Base-by-base conservation (phyloP, 1,140 invertebrate species). In the Euwallacea similis region DNA sequence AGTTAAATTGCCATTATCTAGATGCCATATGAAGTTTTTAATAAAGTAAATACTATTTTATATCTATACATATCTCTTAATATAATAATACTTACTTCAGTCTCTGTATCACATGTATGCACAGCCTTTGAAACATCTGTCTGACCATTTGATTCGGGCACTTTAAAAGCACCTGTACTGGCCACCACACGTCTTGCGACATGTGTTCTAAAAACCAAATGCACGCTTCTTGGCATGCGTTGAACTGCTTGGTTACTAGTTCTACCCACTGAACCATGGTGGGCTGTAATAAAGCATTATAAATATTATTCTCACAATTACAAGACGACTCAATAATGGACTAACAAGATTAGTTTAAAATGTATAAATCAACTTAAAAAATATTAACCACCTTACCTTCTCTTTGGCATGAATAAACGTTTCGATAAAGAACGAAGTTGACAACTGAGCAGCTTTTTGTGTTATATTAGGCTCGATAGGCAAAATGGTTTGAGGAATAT, bases 261-360 rank as follows among this genome's bases (percentile, higher is more conserved):
- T 98, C 96, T 33, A 97, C 94, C 95, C 95, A 98, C 72, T 96
- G 94, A 8, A 97, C 91, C 93, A 97, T 96, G 0, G 94, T 97
- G 8, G 95, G 95, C 88, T 72, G 92, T 78, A 58, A 83, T 82
- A 71, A 74, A 43, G 43, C 6, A 33, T 33, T 33, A 33, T 2
- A 33, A 33, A 33, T 33, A 33, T 33, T 33, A 33, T 33, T 4
- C 21, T 33, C 4, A 4, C 4, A 33, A 33, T 33, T 33, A 33
- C 4, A 33, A 33, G 21, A 33, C 21, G 21, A 33, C 21, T 33
- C 21, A 33, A 33, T 4, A 33, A 33, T 33, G 4, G 21, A 33
- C 21, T 4, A 33, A 33, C 21, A 33, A 33, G 21, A 4, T 2
- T 33, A 33, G 21, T 33, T 33, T 33, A 33, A 33, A 33, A 33